Evolutionary conservation across 1,140 invertebrate species (phyloP).

Genomic region (Bombyx mori): DNA sequence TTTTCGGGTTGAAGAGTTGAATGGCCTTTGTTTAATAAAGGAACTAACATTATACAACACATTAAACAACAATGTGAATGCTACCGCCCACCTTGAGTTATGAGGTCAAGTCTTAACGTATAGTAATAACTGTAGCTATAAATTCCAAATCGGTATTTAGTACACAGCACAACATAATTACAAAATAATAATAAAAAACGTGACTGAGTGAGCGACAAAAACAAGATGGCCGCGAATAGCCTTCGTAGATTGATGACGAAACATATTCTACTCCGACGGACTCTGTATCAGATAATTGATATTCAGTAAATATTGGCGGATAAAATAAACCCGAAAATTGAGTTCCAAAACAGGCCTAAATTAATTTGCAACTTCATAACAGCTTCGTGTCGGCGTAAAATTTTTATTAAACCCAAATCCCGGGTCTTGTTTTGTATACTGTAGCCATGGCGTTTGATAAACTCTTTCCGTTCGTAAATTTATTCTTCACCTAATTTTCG

Average conservation of each 20-base stretch:
- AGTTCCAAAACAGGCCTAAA: slow-evolving; percentile 59
- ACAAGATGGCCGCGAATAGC: slow-evolving; percentile 6
- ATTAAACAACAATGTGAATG: no score
- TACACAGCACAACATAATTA: no score
- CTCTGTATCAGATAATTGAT: slow-evolving; percentile 49
- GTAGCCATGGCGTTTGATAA: not conserved
- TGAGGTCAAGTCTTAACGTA: no score
- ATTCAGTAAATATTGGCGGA: slow-evolving; percentile 63
- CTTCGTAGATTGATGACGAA: slow-evolving; percentile 13
- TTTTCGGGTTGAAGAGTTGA: no score
- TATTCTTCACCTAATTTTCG: no score
- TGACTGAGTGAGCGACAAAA: not conserved
- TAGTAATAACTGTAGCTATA: no score
- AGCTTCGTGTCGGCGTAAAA: slow-evolving; percentile 43
- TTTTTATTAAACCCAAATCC: slow-evolving; percentile 59
- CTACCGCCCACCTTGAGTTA: no score
- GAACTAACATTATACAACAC: no score
- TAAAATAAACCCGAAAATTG: slow-evolving; percentile 62
- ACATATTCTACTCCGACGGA: slow-evolving; percentile 10
- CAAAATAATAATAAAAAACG: no score
- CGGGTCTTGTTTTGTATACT: slow-evolving; percentile 26
- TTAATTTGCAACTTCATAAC: slow-evolving; percentile 67
- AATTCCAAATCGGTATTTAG: no score
- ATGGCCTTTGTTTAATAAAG: no score
- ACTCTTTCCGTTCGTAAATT: no score